Evolutionary conservation across 2,888 invertebrate genomes (phyloP).

Genomic region (Cephus pulcher): DNA sequence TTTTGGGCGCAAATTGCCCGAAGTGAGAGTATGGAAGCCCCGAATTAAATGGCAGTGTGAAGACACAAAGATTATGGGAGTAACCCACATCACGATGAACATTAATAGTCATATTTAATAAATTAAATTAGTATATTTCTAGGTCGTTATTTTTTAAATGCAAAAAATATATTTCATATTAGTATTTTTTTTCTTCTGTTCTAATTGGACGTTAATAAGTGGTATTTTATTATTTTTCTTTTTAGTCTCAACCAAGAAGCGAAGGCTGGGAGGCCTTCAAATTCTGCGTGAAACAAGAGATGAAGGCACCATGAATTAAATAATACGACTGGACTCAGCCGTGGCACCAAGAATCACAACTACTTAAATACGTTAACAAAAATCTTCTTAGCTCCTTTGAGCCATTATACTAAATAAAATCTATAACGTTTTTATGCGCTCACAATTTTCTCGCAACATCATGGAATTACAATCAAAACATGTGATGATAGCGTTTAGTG

Average conservation of each 20-base stretch:
- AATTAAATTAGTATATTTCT: too few relatives aligned
- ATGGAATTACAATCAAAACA: neutral
- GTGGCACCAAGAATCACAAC: neutral
- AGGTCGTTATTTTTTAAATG: too few relatives aligned
- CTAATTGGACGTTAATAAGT: neutral
- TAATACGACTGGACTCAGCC: neutral
- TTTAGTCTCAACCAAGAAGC: constrained; percentile 87
- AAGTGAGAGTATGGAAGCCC: too few relatives aligned
- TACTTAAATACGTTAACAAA: neutral
- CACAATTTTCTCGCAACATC: neutral
- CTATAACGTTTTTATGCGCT: neutral
- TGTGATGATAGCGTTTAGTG: neutral
- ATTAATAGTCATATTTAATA: too few relatives aligned
- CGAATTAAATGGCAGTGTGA: too few relatives aligned
- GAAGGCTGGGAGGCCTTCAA: constrained; percentile 96
- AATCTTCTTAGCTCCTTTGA: neutral
- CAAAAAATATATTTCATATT: neutral
- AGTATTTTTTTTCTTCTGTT: neutral
- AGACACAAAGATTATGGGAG: too few relatives aligned
- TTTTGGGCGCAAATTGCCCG: too few relatives aligned
- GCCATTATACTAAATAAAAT: neutral
- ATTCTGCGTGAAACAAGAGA: constrained; percentile 89
- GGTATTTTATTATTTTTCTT: constrained; percentile 34
- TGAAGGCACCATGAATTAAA: constrained; percentile 73
- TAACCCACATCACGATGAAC: too few relatives aligned